These are phyloP conservation scores for Lacanobia wlatinum DNA, from an alignment of 2,888 invertebrate species.

Conservation along the genomic window DNA sequence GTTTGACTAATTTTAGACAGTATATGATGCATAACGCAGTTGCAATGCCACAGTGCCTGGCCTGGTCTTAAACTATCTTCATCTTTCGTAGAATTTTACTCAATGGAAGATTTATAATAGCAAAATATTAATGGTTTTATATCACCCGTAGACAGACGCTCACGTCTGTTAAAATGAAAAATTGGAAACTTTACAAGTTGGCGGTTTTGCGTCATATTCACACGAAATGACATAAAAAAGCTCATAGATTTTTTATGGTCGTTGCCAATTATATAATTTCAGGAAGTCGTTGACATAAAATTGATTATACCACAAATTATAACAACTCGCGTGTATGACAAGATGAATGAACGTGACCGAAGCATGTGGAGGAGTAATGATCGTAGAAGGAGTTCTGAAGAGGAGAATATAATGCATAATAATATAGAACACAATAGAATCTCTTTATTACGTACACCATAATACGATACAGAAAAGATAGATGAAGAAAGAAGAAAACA, in stretches of 20 bases:
- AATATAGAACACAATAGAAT: too few relatives aligned
- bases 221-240: conserved; percentile 43
- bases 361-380: too few relatives aligned
- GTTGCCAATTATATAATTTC: conserved; percentile 34
- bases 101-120: conserved; percentile 29
- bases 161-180: conserved; percentile 20
- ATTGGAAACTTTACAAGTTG: conserved; percentile 45
- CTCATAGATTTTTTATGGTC: conserved; percentile 17
- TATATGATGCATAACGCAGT: not conserved
- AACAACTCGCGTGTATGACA: not conserved
- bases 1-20: not conserved
- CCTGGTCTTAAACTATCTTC: not conserved
- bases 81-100: conserved; percentile 20
- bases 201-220: conserved; percentile 46
- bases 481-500: too few relatives aligned
- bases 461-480: too few relatives aligned
- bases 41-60: too few relatives aligned
- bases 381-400: too few relatives aligned
- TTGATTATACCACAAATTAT: conserved; percentile 29
- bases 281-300: conserved; percentile 15
- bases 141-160: conserved; percentile 12
- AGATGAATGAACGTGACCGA: conserved; percentile 10
- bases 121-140: conserved; percentile 37
- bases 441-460: too few relatives aligned
- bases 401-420: too few relatives aligned